phyloP scores from a whole-genome alignment of 2,888 invertebrate species.

The Lasioglossum calceatum region DNA sequence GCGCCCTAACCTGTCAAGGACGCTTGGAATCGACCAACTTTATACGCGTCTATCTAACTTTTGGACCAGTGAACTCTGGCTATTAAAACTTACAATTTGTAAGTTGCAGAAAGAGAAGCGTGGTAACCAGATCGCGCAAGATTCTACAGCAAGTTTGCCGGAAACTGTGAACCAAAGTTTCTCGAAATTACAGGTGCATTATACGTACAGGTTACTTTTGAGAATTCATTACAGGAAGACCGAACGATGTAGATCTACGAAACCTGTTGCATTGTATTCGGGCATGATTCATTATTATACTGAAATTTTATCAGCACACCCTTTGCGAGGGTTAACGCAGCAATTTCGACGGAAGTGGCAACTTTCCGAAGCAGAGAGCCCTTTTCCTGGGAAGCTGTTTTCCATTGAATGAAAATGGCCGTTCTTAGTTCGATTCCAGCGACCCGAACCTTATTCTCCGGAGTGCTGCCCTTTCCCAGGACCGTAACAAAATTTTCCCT shows the following conservation, averaged over 20 bases:
- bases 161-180: too few species aligned
- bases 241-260: neutral
- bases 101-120: too few species aligned
- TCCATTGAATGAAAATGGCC: neutral
- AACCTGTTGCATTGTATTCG: neutral
- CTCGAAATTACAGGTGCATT: too few species aligned
- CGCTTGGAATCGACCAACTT: too few species aligned
- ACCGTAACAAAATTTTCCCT: neutral
- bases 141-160: too few species aligned
- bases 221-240: neutral
- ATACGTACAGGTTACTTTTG: neutral
- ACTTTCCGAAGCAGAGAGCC: neutral
- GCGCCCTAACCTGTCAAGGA: too few species aligned
- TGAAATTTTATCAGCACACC: neutral
- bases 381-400: neutral
- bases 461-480: neutral
- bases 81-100: too few species aligned
- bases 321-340: neutral
- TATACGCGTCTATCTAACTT: too few species aligned
- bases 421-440: constrained; percentile 6
- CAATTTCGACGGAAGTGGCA: neutral
- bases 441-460: neutral
- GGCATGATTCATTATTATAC: neutral
- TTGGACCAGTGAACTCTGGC: too few species aligned
- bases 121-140: too few species aligned